Conservation (phyloP, 2,113 vertebrate genomes). For the Bufo bufo region DNA sequence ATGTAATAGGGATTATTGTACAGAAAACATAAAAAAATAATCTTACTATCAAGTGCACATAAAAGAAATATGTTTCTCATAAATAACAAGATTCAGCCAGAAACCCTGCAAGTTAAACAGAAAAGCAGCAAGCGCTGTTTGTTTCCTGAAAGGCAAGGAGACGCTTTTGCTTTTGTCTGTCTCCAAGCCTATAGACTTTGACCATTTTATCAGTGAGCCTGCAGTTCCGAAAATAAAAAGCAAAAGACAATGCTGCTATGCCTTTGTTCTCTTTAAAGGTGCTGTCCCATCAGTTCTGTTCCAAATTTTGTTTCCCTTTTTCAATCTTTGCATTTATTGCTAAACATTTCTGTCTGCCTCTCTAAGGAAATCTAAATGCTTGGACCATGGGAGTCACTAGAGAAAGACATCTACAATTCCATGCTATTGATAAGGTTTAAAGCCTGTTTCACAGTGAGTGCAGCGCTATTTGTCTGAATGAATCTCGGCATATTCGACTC, state of each 20-base stretch:
- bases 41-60: slow-evolving; percentile 23
- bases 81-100: slow-evolving; percentile 25
- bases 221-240: slow-evolving; percentile 53
- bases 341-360: neutral
- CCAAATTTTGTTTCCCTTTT: slow-evolving; percentile 43
- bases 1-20: slow-evolving; percentile 10
- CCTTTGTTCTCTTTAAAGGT: slow-evolving; percentile 51
- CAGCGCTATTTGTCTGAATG: too few relatives aligned
- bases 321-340: neutral
- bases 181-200: slow-evolving; percentile 49
- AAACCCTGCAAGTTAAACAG: slow-evolving; percentile 20
- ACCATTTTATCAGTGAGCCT: slow-evolving; percentile 54
- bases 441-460: too few relatives aligned
- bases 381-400: neutral
- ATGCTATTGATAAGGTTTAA: neutral
- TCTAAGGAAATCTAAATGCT: neutral
- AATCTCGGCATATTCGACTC: too few relatives aligned
- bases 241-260: slow-evolving; percentile 5
- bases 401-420: neutral
- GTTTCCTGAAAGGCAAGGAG: slow-evolving; percentile 33
- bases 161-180: slow-evolving; percentile 40
- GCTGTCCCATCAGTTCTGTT: slow-evolving; percentile 32
- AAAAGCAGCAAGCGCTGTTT: slow-evolving; percentile 36
- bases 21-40: slow-evolving; percentile 29
- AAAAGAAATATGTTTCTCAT: slow-evolving; percentile 14